Base-by-base conservation (phyloP, 2,888 invertebrate species). In the Sesamia inferens region DNA sequence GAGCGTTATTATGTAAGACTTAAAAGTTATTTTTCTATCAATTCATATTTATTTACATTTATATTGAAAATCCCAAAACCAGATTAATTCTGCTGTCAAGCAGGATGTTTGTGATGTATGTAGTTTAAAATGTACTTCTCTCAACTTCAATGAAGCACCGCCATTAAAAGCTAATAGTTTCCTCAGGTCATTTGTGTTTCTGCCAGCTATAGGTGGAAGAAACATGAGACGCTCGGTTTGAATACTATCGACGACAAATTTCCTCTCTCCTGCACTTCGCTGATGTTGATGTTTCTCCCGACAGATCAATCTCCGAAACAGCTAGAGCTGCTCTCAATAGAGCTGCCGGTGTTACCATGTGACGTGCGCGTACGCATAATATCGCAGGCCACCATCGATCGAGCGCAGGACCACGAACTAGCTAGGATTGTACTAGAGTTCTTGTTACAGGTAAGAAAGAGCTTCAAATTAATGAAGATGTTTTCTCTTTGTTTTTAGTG, bases 351-450 rank as follows among this genome's bases (percentile, higher is more conserved):
- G 31, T 19, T 89, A 68, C 7, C 89, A 31, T 94, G 95, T 71
- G 90, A 68, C 13, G 71, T 62, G 76, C 88, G 89, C 84, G 86
- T 93, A 84, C 88, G 87, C 76, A 76, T 90, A 1, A 82, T 90
- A 7, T 68, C 93, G 51, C 90, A 88, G 39, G 92, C 92, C 0
- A 91, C 93, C 0, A 69, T 86, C 0, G 88, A 89, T n/a, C 87
- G 95, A 1, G 48, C 63, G 0, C 64, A 78, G 1, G 93, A 95
- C 77, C 84, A 87, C 58, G 91, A 92, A 10, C 87, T 95, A 0
- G 93, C 95, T 0, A 84, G 88, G 47, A 86, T 85, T 0, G 90
- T 94, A 2, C 81, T 95, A 0, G 91, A 94, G 19, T 95, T 94
- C 59, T 80, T 95, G 8, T 79, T 94, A 5, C 92, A 93, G 89